Conservation (phyloP, 2,888 invertebrate species). For the Eretmocerus hayati region DNA sequence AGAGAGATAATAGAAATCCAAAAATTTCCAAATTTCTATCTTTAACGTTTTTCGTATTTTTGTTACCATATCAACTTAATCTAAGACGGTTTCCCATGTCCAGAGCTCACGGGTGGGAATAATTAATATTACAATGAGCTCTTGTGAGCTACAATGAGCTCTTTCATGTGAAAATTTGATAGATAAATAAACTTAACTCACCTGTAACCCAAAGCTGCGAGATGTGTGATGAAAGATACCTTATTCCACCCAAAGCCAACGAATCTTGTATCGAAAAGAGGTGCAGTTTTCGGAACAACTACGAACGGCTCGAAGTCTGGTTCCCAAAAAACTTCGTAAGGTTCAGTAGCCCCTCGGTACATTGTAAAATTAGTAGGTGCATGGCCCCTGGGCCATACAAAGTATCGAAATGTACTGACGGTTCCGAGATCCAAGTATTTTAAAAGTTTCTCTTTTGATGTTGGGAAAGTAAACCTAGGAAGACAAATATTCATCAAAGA, state of each 20-base stretch:
- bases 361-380: conserved; percentile 76
- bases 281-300: conserved; percentile 66
- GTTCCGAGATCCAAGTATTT: conserved; percentile 65
- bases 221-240: conserved; percentile 80
- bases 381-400: conserved; percentile 85
- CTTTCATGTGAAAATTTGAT: no score
- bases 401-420: conserved; percentile 76
- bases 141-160: no score
- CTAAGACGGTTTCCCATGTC: no score
- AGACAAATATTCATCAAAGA: not conserved
- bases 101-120: no score
- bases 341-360: conserved; percentile 70
- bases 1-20: no score
- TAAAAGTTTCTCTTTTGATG: conserved; percentile 68
- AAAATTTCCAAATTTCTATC: no score
- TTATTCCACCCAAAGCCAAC: conserved; percentile 97
- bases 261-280: conserved; percentile 78
- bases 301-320: conserved; percentile 88
- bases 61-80: no score
- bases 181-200: conserved; percentile 50
- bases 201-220: conserved; percentile 69
- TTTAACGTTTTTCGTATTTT: no score
- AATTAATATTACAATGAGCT: no score
- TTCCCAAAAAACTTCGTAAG: conserved; percentile 79
- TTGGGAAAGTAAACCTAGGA: conserved; percentile 60